phyloP scores from a whole-genome alignment of 2,888 invertebrate species.

The Hypomecis punctinalis region DNA sequence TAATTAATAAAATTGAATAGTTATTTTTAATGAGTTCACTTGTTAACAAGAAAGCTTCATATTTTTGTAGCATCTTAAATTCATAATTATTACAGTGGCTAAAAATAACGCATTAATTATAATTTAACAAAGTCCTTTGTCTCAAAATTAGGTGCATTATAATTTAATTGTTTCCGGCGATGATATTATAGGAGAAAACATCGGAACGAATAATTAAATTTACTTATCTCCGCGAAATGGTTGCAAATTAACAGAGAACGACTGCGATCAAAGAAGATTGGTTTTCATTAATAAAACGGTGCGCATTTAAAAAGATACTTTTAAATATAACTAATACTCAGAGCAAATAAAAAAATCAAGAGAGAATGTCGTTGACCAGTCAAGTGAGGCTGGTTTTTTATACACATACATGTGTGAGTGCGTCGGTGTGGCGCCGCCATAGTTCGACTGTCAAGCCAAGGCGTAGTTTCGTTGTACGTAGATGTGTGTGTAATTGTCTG shows the following conservation, averaged over 20 bases:
- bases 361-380: too few relatives aligned
- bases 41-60: background rate
- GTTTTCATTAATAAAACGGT: constrained; percentile 11
- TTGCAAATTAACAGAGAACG: constrained; percentile 6
- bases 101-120: background rate
- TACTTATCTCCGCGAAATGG: constrained; percentile 10
- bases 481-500: too few relatives aligned
- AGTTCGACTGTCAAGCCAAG: too few relatives aligned
- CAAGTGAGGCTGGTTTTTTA: too few relatives aligned
- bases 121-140: background rate
- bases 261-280: constrained; percentile 24
- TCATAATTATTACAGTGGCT: background rate
- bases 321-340: too few relatives aligned
- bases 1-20: too few relatives aligned
- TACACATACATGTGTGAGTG: too few relatives aligned
- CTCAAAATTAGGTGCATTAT: constrained; percentile 4
- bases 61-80: background rate
- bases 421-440: too few relatives aligned
- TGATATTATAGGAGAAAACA: constrained; percentile 7
- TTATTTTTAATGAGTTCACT: too few relatives aligned
- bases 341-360: too few relatives aligned
- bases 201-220: constrained; percentile 14
- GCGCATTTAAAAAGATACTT: background rate
- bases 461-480: too few relatives aligned
- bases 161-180: constrained; percentile 3